These are phyloP conservation scores for Drosophila eugracilis DNA, from an alignment of 1,140 invertebrate genomes.

Conservation along the genomic window DNA sequence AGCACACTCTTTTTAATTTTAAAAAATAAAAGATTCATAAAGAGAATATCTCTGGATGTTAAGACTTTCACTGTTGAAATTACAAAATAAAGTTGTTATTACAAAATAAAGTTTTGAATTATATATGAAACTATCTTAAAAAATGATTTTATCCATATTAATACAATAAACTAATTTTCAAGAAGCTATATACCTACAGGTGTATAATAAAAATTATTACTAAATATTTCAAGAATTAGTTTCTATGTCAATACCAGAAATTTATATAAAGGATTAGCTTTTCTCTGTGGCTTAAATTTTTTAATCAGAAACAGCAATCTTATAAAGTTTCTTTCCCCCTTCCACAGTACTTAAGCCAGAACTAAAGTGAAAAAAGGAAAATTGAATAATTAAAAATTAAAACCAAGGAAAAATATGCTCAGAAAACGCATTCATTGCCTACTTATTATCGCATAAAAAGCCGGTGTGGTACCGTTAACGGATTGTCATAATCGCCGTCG, in stretches of 20 bases:
- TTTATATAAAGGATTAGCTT: background rate
- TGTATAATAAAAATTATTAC: no score
- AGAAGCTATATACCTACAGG: no score
- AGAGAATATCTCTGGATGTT: no score
- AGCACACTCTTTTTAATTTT: no score
- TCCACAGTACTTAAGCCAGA: slow-evolving; percentile 21
- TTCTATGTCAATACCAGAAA: background rate
- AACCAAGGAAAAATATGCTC: slow-evolving; percentile 26
- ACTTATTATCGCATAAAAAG: slow-evolving; percentile 27
- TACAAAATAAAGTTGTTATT: no score
- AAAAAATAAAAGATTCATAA: no score
- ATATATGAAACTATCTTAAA: no score
- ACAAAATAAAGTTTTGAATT: no score
- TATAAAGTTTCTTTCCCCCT: slow-evolving; percentile 13
- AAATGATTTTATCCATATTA: no score
- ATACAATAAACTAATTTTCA: no score
- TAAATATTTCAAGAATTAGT: no score
- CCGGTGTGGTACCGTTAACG: slow-evolving; percentile 8
- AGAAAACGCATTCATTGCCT: slow-evolving; percentile 27
- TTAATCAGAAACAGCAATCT: background rate
- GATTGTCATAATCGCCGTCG: slow-evolving; percentile 27
- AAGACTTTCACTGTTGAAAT: no score
- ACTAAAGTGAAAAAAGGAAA: slow-evolving; percentile 13
- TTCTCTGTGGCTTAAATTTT: slow-evolving; percentile 9
- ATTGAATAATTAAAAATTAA: background rate